phyloP scores from a whole-genome alignment of 2,888 invertebrate species.

The Eupithecia dodoneata region DNA sequence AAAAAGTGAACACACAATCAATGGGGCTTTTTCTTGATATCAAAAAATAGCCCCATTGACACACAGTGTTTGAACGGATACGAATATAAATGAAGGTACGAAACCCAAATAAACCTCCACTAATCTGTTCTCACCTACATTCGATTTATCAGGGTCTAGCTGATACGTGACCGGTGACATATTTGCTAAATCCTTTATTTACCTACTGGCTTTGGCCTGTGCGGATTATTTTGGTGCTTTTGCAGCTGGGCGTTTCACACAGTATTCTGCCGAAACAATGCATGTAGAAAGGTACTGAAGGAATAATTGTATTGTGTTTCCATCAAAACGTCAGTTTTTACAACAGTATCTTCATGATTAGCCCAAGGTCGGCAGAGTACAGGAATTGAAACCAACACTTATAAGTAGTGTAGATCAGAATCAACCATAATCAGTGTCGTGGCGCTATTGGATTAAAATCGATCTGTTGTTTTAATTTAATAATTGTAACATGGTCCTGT shows the following conservation, averaged over 20 bases:
- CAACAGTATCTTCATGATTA: background rate
- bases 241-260: background rate
- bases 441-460: background rate
- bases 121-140: slow-evolving; percentile 7
- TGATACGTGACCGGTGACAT: slow-evolving; percentile 8
- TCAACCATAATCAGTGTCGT: background rate
- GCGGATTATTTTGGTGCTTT: background rate
- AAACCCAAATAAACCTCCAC: slow-evolving; percentile 3
- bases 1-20: too few species aligned
- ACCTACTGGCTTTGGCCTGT: background rate
- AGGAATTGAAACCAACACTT: background rate
- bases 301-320: background rate
- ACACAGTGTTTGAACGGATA: slow-evolving; percentile 3
- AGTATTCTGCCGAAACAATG: background rate
- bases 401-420: background rate
- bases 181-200: slow-evolving; percentile 2
- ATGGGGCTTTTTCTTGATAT: too few species aligned
- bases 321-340: background rate
- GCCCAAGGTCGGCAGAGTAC: background rate
- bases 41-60: too few species aligned
- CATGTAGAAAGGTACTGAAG: background rate
- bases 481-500: background rate
- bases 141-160: slow-evolving; percentile 9
- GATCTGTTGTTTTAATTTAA: background rate
- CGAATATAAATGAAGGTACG: slow-evolving; percentile 9